phyloP scores from a whole-genome alignment of 35 echinoderm and acorn worm genomes.

The Acanthaster planci region DNA sequence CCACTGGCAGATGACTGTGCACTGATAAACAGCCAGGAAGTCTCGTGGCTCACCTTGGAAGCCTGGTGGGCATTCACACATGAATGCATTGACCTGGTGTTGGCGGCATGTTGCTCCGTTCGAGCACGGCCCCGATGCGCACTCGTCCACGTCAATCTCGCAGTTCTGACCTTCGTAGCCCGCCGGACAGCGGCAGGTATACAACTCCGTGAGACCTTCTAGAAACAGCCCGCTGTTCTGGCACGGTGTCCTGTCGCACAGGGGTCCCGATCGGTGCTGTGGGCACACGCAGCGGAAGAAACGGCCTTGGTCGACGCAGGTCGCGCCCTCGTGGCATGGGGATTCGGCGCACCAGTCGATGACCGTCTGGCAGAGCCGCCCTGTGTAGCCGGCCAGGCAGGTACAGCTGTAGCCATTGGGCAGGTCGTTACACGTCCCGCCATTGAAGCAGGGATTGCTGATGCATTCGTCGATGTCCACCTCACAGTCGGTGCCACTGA shows the following conservation, averaged over 20 bases:
- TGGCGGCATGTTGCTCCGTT: conserved; percentile 10
- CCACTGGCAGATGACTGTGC: too few species aligned
- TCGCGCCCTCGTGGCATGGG: conserved; percentile 40
- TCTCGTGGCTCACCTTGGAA: neutral
- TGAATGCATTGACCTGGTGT: neutral
- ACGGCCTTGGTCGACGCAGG: conserved; percentile 34
- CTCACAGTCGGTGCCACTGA: neutral
- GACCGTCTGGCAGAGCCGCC: conserved; percentile 34
- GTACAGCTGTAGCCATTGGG: conserved; percentile 19
- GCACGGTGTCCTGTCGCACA: conserved; percentile 27
- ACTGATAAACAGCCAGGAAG: too few species aligned
- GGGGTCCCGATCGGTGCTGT: neutral
- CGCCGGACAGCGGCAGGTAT: conserved; percentile 24
- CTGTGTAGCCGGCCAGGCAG: conserved; percentile 21
- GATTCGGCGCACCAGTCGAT: conserved; percentile 43
- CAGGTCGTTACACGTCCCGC: conserved; percentile 5
- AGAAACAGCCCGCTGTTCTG: conserved; percentile 42
- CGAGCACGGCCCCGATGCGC: conserved; percentile 26
- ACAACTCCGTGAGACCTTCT: neutral
- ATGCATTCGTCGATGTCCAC: conserved; percentile 30
- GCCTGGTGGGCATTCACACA: conserved; percentile 8
- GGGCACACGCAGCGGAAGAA: conserved; percentile 34
- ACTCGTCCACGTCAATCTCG: conserved; percentile 42
- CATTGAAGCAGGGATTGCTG: conserved; percentile 22
- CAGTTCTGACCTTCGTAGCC: conserved; percentile 42